Evolutionary conservation across 2,797 vertebrate genomes (phyloP), one percentile per base, ranked within the genome.

Genomic region (Salarias fasciatus): DNA sequence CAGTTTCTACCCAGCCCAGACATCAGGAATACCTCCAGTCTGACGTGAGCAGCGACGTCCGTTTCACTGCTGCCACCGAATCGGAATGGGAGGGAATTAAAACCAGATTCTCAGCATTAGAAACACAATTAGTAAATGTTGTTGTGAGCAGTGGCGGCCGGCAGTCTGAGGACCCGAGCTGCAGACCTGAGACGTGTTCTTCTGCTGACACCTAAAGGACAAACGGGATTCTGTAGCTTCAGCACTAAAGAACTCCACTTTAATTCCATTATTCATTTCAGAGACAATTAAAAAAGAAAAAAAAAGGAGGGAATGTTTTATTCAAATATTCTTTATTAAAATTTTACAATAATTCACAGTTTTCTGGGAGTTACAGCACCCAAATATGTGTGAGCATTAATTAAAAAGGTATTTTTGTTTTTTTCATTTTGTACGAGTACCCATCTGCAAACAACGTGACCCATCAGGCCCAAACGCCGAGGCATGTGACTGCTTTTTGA

Each of bases 171-270:
- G 46, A 70, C 30, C 49, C 61, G 53, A 14, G 55, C 37, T 63
- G 48, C 50, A 42, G 37, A 52, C 3, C 2, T 41, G 3, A 75
- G 69, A 63, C 18, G 1, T 18, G 84, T 51, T 82, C 78, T 83
- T 91, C 51, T 90, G 79, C 91, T 93, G 93, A 93, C 91, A 91
- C 89, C 92, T 92, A 91, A 89, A 91, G 93, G 93, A 87, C 83
- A 83, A 77, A 86, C 13, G 35, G 33, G 60, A 83, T 65, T 82
- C 29, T 89, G 76, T 74, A 62, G 40, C 47, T 64, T 7, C 7
- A 76, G 44, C 37, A 44, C 18, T 15, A 28, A 53, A 13, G 7
- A 4, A 2, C 14, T 4, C 1, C 0, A 29, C 33, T 35, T 35
- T 33, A 33, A 4, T 8, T 4, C 9, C 35, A 6, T 6, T 35